Percentiles rank a stretch among this genome's conserved stretches.
These are phyloP conservation scores for Macrochelys suwanniensis DNA, from an alignment of 2,797 vertebrate species.

Conservation along the genomic window DNA sequence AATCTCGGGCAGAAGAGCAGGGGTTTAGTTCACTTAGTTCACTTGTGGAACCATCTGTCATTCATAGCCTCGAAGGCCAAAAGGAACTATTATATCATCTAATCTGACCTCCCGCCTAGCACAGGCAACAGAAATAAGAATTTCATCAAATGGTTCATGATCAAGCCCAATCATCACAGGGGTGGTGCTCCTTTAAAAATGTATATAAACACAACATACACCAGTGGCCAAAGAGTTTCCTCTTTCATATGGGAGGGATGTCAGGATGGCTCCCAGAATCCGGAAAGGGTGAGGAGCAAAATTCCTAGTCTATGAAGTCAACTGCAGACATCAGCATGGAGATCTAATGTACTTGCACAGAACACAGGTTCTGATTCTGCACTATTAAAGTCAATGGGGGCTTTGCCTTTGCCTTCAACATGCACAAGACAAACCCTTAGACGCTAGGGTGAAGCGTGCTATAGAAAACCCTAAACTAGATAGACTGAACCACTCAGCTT, in stretches of 20 bases:
- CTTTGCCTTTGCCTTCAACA: not conserved
- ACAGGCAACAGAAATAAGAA: not conserved
- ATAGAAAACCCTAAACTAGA: not conserved
- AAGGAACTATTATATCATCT: not conserved
- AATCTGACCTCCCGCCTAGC: not conserved
- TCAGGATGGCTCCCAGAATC: not conserved
- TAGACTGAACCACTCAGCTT: not conserved
- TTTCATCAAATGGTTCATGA: not conserved
- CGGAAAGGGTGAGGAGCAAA: not conserved
- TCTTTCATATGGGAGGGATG: not conserved
- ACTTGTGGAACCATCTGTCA: not conserved
- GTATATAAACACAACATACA: not conserved
- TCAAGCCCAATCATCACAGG: not conserved
- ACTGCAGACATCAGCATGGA: not conserved
- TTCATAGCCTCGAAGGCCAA: not conserved
- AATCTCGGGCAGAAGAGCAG: not conserved
- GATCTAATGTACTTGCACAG: not conserved
- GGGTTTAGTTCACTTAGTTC: not conserved
- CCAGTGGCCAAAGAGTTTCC: not conserved
- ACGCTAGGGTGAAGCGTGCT: not conserved
- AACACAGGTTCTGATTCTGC: not conserved
- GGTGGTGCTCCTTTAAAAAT: not conserved
- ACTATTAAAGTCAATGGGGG: not conserved
- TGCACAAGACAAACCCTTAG: not conserved
- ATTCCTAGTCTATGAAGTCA: not conserved